Evolutionary conservation across 2,888 invertebrate species (phyloP), one percentile per base, ranked within the genome.

Genomic region (Teinopalpus imperialis): DNA sequence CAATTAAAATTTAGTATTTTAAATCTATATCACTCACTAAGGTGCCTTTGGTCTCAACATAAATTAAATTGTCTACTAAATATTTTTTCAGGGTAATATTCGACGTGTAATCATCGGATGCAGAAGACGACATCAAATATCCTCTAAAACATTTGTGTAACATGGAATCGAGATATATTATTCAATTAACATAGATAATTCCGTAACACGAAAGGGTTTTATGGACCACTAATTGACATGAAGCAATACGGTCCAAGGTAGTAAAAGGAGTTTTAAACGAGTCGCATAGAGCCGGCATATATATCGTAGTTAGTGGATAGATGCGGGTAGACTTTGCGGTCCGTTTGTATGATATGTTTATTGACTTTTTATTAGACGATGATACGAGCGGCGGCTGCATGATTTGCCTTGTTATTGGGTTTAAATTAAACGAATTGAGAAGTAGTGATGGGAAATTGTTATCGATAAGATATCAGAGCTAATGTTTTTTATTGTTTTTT

Each of bases 141-240:
- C n/a, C n/a, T n/a, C n/a, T n/a, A n/a, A 32, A 26, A 24, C 26
- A 12, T 10, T 21, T 7, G 8, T 32, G 16, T 6, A 16, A 31
- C 9, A 30, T 1, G n/a, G n/a, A n/a, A n/a, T n/a, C n/a, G n/a
- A 29, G n/a, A 39, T 29, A 29, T 29, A 9, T 21, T 43, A 35
- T 39, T 31, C 13, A 32, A 32, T 32, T 34, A 27, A 29, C 10
- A 40, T 9, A 46, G 29, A 34, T 35, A 21, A 40, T 32, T 26
- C 14, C 7, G 27, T 40, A 35, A 40, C 40, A 34, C 23, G 34
- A 34, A 39, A 40, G 34, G 34, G 36, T 43, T 46, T 39, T 40
- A 57, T 51, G 48, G 45, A 16, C 26, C 32, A 39, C 52, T 54
- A 56, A 56, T 57, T 56, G 54, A 49, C 44, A 48, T 31, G 37